Percentiles rank a stretch among this genome's conserved stretches.
phyloP scores from a whole-genome alignment of 1,140 invertebrate species.

The fruit fly (Drosophila melanogaster) region Release_6_plus_ISO1_MT NT_033777.3:27736001-27736500 shows the following conservation, averaged over 20 bases:
- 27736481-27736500: slow-evolving; percentile 70
- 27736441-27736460: slow-evolving; percentile 4
- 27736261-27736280: slow-evolving; percentile 8
- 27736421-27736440: slow-evolving; percentile 29
- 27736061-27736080: slow-evolving; percentile 75
- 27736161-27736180: slow-evolving; percentile 52
- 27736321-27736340: slow-evolving; percentile 54
- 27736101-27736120: slow-evolving; percentile 82
- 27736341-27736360: slow-evolving; percentile 47
- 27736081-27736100: slow-evolving; percentile 72
- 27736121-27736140: slow-evolving; percentile 55
- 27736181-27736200: slow-evolving; percentile 73
- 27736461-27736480: slow-evolving; percentile 62
- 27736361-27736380: neutral
- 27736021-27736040: neutral
- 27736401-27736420: slow-evolving; percentile 48
- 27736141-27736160: slow-evolving; percentile 16
- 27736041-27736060: slow-evolving; percentile 48
- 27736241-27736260: neutral
- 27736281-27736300: slow-evolving; percentile 34
- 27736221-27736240: neutral
- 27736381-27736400: slow-evolving; percentile 32
- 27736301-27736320: slow-evolving; percentile 8
- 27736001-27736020: slow-evolving; percentile 21
- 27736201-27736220: slow-evolving; percentile 34